Conservation (phyloP, 2,113 vertebrate genomes). For the Acrocephalus arundinaceus region DNA sequence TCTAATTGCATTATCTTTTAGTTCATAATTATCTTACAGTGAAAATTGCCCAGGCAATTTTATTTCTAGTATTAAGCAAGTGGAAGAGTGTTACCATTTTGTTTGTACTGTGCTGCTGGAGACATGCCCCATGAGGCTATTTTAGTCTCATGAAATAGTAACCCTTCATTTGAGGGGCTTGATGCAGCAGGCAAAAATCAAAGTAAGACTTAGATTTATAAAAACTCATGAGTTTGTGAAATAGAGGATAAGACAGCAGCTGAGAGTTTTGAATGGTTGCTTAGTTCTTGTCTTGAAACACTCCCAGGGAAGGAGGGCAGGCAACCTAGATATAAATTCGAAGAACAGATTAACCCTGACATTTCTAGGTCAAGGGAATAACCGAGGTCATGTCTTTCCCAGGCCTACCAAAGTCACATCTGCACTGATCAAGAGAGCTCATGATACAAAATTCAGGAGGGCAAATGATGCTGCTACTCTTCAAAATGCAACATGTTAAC, state of each 20-base stretch:
- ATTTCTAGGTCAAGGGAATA: constrained; percentile 60
- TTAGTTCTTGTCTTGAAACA: constrained; percentile 30
- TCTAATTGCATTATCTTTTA: not conserved
- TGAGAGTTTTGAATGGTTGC: not conserved
- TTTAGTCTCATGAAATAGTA: not conserved
- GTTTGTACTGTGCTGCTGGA: not conserved
- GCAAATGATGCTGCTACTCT: constrained; percentile 18
- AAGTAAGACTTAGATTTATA: constrained; percentile 3
- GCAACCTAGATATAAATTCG: constrained; percentile 46
- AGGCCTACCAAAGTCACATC: constrained; percentile 49
- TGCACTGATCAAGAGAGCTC: constrained; percentile 12
- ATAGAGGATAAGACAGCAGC: not conserved
- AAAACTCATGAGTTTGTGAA: constrained; percentile 12
- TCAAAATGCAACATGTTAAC: constrained; percentile 48
- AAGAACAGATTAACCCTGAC: constrained; percentile 64
- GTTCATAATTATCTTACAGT: not conserved
- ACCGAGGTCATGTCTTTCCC: constrained; percentile 45
- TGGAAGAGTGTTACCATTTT: not conserved
- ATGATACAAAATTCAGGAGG: constrained; percentile 60
- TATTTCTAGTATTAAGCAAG: not conserved
- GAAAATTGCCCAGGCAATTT: not conserved
- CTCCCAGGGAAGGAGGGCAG: constrained; percentile 8
- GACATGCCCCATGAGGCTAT: not conserved
- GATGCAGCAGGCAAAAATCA: not conserved
- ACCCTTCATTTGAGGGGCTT: not conserved